Evolutionary conservation across 2,797 vertebrate genomes (phyloP), one percentile per base, ranked within the genome.

Genomic region (Melanotaenia pygmaea): DNA sequence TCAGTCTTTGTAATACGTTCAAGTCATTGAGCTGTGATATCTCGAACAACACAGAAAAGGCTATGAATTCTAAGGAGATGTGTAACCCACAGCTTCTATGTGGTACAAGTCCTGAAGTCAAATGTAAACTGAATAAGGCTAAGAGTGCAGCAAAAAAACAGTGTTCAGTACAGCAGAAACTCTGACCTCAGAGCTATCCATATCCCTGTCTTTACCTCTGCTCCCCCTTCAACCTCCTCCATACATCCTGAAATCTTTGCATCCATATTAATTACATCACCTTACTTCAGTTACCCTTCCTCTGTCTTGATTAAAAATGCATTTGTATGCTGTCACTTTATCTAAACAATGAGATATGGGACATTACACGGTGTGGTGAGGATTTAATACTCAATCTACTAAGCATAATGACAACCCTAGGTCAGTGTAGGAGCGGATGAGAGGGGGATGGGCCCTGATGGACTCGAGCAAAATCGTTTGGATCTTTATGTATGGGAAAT

Each of bases 261-360:
- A 86, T 86, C 79, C 60, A 86, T 88, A 89, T 90, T 84, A 84
- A 91, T 88, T 74, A 72, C 74, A 76, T 70, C 77, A 72, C 64
- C 74, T 81, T 56, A 37, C 30, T 43, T 72, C 3, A 74, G 51
- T 62, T 53, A 60, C 76, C 47, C 57, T 66, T 67, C 62, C 64
- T 67, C 64, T 38, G 30, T 76, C 72, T 67, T 68, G 64, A 85
- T 73, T 81, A 56, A 81, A 77, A 84, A 85, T 66, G 73, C 63
- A 67, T 72, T 80, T 82, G 73, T 76, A 64, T 88, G 68, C 72
- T 80, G 79, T 82, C 84, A 82, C 74, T 83, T 81, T 72, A 72
- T 83, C 65, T 83, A 84, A 87, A 89, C 84, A 81, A 87, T 77
- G 76, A 85, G 62, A 80, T 83, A 69, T 79, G 70, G 69, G 77